A percentile compares a stretch with the other conserved stretches of the same genome.
These are phyloP conservation scores for Actenoides lindsayi DNA, from an alignment of 2,113 vertebrate genomes.

Conservation along the genomic window DNA sequence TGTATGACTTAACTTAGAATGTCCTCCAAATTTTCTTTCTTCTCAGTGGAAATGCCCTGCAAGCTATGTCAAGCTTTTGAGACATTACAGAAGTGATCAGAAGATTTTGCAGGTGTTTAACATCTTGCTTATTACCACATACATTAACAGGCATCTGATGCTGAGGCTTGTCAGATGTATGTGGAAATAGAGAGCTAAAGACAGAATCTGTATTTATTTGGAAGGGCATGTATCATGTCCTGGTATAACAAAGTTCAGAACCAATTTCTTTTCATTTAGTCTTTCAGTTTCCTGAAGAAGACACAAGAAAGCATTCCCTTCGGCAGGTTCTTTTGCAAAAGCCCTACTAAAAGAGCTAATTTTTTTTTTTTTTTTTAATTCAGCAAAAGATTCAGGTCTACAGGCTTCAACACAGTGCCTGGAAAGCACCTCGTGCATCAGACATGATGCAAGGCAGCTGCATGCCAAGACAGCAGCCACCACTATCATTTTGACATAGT, in stretches of 20 bases:
- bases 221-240: neutral
- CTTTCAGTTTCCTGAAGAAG: neutral
- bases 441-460: neutral
- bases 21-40: slow-evolving; percentile 25
- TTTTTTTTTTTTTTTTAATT: neutral
- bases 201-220: neutral
- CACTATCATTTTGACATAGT: accelerated
- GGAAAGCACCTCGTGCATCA: neutral
- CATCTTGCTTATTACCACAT: neutral
- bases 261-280: neutral
- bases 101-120: slow-evolving; percentile 21
- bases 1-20: slow-evolving; percentile 16
- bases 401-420: neutral
- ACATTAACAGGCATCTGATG: neutral
- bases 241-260: neutral
- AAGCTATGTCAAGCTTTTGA: slow-evolving; percentile 28
- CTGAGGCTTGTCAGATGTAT: neutral
- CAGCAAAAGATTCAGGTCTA: neutral
- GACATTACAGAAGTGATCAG: slow-evolving; percentile 26
- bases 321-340: neutral
- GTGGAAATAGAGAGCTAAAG: neutral
- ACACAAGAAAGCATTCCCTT: neutral
- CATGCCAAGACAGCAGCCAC: neutral
- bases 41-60: slow-evolving; percentile 40
- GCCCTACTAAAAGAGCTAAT: neutral